These are phyloP conservation scores for Caenorhabditis inopinata DNA, from an alignment of 1,140 invertebrate species.

Conservation along the genomic window DNA sequence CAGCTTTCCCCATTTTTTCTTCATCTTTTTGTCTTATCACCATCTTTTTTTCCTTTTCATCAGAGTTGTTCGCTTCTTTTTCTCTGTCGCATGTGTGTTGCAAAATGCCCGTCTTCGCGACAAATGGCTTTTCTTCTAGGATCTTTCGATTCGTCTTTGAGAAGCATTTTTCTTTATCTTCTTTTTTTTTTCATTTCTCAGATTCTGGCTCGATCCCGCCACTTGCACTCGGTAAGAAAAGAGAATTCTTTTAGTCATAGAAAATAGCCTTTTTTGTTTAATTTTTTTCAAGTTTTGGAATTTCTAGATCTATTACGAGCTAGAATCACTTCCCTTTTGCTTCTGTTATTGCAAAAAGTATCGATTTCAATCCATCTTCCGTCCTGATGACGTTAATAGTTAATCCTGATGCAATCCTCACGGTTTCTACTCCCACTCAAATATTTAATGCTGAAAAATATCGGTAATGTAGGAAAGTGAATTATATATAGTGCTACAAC, in stretches of 20 bases:
- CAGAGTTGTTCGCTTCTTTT: not conserved
- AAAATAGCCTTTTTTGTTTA: no score
- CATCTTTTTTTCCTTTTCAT: not conserved
- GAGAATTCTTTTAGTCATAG: no score
- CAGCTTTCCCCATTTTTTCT: not conserved
- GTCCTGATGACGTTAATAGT: not conserved
- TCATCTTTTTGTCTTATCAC: not conserved
- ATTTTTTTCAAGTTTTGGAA: no score
- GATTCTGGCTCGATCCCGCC: not conserved
- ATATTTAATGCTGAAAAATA: no score
- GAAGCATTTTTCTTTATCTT: conserved; percentile 5
- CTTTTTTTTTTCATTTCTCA: conserved; percentile 11
- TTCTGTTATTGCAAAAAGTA: no score
- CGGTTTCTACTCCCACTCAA: no score
- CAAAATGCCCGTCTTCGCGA: not conserved
- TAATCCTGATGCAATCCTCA: not conserved
- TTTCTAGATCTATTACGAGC: no score
- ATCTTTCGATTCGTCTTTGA: not conserved
- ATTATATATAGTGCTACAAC: no score
- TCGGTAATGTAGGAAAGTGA: no score
- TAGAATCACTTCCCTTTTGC: no score
- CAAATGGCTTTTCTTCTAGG: not conserved
- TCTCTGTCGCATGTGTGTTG: not conserved
- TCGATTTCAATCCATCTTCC: no score
- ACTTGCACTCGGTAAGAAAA: not conserved